Base-by-base conservation (phyloP, 2,113 vertebrate genomes). In the Felis chaus region DNA sequence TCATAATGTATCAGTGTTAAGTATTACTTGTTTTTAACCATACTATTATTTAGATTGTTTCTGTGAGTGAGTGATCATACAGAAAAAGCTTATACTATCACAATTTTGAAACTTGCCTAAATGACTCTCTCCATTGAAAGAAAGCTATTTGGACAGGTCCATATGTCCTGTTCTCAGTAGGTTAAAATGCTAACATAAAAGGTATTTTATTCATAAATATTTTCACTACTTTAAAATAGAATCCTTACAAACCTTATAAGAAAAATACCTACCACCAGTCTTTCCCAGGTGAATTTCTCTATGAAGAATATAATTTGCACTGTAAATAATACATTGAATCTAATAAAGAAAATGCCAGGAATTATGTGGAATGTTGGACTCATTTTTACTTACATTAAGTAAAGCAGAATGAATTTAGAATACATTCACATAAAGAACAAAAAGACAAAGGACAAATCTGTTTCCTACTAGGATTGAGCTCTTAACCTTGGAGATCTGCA, bases 191-290 rank as follows among this genome's bases (percentile, higher is more conserved):
- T 63, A 93, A 92, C 33, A 81, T 41, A 5, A 76, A 79, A 94
- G 21, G 29, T 1, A 84, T 45, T 90, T 93, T 33, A 88, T 90
- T 55, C 18, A 76, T 55, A 80, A 93, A 83, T 31, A 83, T 50
- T 83, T 96, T 93, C 8, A 55, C 3, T 79, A 39, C 73, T 57
- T 96, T 96, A 95, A 92, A 82, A 63, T 91, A 81, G 66, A 69
- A 71, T 50, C 25, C 6, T 90, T 87, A 41, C 25, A 81, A 74
- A 73, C 10, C 13, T 68, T 80, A 33, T 74, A 93, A 90, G n/a
- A 95, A 95, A 83, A 92, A 65, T 74, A 53, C 18, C 6, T 87
- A 61, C 11, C 5, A 9, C 84, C 4, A 50, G 15, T 68, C 25
- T 82, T 74, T 89, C 33, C 33, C 71, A 89, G 29, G 36, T 85